Base-by-base conservation (phyloP, 1,140 invertebrate species). In the Eriosoma lanigerum region DNA sequence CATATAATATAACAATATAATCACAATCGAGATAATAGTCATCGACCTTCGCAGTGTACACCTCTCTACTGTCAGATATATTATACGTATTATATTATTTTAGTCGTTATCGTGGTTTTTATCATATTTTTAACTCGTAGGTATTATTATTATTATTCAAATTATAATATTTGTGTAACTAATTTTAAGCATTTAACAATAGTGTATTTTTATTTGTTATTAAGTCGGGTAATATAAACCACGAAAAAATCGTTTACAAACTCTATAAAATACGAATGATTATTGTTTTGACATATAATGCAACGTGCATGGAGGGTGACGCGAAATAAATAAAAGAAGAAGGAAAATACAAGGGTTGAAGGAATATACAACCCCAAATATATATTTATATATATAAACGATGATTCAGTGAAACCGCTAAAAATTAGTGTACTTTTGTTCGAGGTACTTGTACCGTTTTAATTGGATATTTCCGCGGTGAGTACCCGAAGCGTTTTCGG, bases 391-490 rank as follows among this genome's bases (percentile, higher is more conserved):
- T 38, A 38, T 38, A 48, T 70, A 70, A 70, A 72, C 13, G 68
- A 72, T 72, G 68, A 72, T 52, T 72, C 48, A 72, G 50, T 72
- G 68, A 72, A 52, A 52, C 68, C 68, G 19, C 68, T 52, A 72
- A 52, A 72, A 72, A 50, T 72, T 50, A 68, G 66, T 48, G 19
- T 52, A 72, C 46, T 72, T 72, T 72, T 72, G 68, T 72, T 72
- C 48, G 26, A 29, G 17, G 50, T 52, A 29, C 68, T 72, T 21
- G 24, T 32, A n/a, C 68, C n/a, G 19, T 50, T 72, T 52, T 72
- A 72, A 72, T 72, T 72, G 68, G 68, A 52, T 72, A 72, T n/a
- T 10, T 52, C 46, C 17, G 12, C 17, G 26, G 6, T 17, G 26
- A 72, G 24, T 46, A 29, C 48, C 48, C 46, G 26, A 50, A 15